Evolutionary conservation across 1,140 invertebrate species (phyloP), one percentile per base, ranked within the genome.

Genomic region (Mycetomoellerius zeteki): DNA sequence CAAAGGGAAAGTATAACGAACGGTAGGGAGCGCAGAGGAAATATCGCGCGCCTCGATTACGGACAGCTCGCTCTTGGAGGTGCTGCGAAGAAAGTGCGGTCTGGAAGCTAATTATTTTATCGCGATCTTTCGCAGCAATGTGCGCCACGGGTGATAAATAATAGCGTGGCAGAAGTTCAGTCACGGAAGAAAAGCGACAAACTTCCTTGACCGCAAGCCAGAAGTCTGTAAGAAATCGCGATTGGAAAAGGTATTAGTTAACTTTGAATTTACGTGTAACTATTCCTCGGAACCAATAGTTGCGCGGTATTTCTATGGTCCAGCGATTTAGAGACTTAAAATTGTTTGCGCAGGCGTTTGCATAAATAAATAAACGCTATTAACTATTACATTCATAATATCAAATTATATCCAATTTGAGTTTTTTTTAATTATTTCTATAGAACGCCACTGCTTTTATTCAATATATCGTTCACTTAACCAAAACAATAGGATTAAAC

Each of bases 191-290:
- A 73, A 84, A 84, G 58, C 37, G 19, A 7, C 24, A 27, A 21
- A 84, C 54, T 84, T 84, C 69, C 80, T 73, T 60, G 67, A 84
- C 69, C 78, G 64, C 77, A 47, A 47, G 58, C 43, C 60, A 58
- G 50, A 56, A 30, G 50, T 72, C 14, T 7, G 4, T 12, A 54
- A 81, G 64, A 81, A 71, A 37, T 54, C 62, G 24, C n/a, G 50
- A 19, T 81, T 64, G 21, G 43, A 65, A 47, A 62, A 47, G 76
- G 19, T 43, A 50, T 78, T 64, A 78, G 76, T 64, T 78, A 43
- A 30, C 43, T 67, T 37, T 14, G 62, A 37, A 27, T 78, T 78
- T 65, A 33, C 8, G 47, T 54, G 19, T 67, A 52, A 78, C 62
- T 67, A 10, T 80, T 33, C 16, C 47, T 50, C 12, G 6, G 52